A percentile compares a stretch with the other conserved stretches of the same genome.
Conservation (phyloP, 2,888 invertebrate genomes). For the Aspidiotus rigidus region DNA sequence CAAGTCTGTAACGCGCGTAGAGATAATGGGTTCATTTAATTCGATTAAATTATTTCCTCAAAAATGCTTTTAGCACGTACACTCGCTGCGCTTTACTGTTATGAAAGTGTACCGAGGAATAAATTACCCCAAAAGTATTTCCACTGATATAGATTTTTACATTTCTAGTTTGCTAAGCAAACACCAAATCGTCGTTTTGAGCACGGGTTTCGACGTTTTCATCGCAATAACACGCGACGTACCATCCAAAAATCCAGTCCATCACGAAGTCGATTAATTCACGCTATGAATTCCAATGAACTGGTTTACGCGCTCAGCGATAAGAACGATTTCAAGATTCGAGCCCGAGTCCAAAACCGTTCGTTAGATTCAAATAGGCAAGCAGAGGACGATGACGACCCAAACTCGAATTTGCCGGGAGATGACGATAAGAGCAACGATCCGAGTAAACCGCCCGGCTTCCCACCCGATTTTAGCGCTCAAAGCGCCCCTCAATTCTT, state of each 20-base stretch:
- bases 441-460: background rate
- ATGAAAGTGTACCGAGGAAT: too few species aligned
- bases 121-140: too few species aligned
- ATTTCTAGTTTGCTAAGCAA: too few species aligned
- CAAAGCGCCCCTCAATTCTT: constrained; percentile 20
- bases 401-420: background rate
- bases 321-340: constrained; percentile 26
- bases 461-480: background rate
- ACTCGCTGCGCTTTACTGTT: too few species aligned
- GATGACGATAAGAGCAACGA: background rate
- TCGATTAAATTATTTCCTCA: too few species aligned
- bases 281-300: constrained; percentile 12
- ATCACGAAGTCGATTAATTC: background rate
- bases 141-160: too few species aligned
- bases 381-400: constrained; percentile 17
- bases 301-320: constrained; percentile 28
- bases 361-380: background rate
- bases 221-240: too few species aligned
- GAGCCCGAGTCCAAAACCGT: background rate
- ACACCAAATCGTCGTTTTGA: too few species aligned
- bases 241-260: background rate
- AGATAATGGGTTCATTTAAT: too few species aligned
- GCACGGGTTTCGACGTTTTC: too few species aligned
- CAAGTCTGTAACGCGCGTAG: too few species aligned
- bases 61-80: too few species aligned